A percentile compares a stretch with the other conserved stretches of the same genome.
Evolutionary conservation across 2,888 invertebrate genomes (phyloP).

Genomic region (Quadroppia sp.): DNA sequence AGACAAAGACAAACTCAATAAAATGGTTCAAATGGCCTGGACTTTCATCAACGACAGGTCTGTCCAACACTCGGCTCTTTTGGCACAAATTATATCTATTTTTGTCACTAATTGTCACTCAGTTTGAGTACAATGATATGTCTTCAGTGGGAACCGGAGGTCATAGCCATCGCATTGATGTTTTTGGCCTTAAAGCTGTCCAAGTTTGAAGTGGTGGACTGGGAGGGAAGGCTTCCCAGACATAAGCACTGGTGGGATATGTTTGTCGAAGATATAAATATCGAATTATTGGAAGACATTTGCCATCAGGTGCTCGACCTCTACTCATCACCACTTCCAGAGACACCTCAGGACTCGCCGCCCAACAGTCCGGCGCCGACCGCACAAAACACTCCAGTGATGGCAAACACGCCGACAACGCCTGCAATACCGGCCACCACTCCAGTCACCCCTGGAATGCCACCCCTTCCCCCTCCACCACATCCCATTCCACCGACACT

Average conservation of each 20-base stretch:
- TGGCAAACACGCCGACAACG: slow-evolving; percentile 1
- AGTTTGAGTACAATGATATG: slow-evolving; percentile 92
- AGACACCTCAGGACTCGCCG: slow-evolving; percentile 48
- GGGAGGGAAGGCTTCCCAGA: slow-evolving; percentile 72
- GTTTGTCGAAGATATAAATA: slow-evolving; percentile 90
- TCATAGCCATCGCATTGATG: slow-evolving; percentile 89
- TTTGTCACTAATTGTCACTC: slow-evolving; percentile 7
- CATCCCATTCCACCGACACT: slow-evolving; percentile 21
- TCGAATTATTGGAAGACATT: slow-evolving; percentile 91
- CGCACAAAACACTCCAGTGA: background rate
- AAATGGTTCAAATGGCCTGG: slow-evolving; percentile 99
- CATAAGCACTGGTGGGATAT: slow-evolving; percentile 96
- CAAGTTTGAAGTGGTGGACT: slow-evolving; percentile 90
- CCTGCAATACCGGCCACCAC: background rate
- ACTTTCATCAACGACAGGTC: slow-evolving; percentile 97
- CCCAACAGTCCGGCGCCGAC: slow-evolving; percentile 33
- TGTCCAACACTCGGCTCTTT: background rate
- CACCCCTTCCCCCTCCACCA: slow-evolving; percentile 42
- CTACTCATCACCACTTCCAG: slow-evolving; percentile 66
- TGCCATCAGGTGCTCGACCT: slow-evolving; percentile 89
- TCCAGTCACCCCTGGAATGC: slow-evolving; percentile 33
- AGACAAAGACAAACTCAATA: slow-evolving; percentile 85
- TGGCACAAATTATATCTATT: background rate
- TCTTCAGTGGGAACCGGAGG: slow-evolving; percentile 98
- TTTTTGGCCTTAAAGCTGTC: slow-evolving; percentile 93